These are phyloP conservation scores for Scrobipalpa atriplicella DNA, from an alignment of 2,888 invertebrate genomes.

Conservation along the genomic window DNA sequence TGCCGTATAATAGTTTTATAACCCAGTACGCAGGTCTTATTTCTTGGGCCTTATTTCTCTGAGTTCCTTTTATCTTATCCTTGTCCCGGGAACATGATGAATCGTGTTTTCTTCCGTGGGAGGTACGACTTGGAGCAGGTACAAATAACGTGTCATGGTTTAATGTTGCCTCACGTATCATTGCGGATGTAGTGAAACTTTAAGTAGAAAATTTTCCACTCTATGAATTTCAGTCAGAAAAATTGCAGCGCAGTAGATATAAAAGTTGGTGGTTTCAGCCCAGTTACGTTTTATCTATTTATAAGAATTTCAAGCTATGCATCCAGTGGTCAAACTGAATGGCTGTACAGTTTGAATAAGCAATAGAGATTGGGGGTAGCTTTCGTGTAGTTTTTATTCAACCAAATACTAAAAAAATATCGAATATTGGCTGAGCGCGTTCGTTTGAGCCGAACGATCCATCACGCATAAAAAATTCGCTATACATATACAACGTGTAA, in stretches of 20 bases:
- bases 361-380: background rate
- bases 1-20: constrained; percentile 19
- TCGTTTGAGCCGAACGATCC: background rate
- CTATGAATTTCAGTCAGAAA: background rate
- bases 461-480: background rate
- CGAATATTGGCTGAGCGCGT: background rate
- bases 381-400: background rate
- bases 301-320: background rate
- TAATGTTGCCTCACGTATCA: constrained; percentile 20
- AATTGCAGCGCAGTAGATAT: background rate
- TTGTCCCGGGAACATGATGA: constrained; percentile 11
- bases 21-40: constrained; percentile 4
- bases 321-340: background rate
- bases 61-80: constrained; percentile 17
- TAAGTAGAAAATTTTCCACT: constrained; percentile 17
- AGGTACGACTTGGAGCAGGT: background rate
- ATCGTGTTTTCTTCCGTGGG: constrained; percentile 14
- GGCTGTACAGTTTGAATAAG: constrained; percentile 11
- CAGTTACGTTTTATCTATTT: background rate
- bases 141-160: constrained; percentile 21
- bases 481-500: no score
- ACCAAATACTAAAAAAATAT: background rate
- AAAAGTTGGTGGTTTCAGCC: background rate
- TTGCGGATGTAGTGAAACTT: constrained; percentile 23
- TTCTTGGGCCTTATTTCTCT: constrained; percentile 6